phyloP scores from a whole-genome alignment of 2,797 vertebrate genomes.

The Rachycentron canadum region DNA sequence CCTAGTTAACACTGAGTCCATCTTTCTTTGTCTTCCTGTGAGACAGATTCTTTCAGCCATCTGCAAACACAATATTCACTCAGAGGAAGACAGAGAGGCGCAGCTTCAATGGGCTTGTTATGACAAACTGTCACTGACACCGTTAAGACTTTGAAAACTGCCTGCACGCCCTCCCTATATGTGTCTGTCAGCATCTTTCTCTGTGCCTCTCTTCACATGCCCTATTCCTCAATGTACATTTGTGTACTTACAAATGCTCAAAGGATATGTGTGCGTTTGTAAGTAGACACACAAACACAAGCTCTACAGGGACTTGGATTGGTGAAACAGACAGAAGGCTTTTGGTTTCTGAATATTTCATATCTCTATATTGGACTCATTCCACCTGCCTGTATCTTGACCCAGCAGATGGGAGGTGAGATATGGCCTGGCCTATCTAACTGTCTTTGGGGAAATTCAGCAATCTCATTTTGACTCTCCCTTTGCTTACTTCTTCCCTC shows the following conservation, averaged over 20 bases:
- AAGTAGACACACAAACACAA: conserved; percentile 18
- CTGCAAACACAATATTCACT: conserved; percentile 54
- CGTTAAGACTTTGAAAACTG: conserved; percentile 57
- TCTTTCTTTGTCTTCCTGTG: conserved; percentile 60
- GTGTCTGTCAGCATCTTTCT: conserved; percentile 38
- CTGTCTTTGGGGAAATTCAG: conserved; percentile 63
- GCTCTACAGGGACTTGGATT: conserved; percentile 40
- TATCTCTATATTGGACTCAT: conserved; percentile 60
- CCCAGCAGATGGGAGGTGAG: conserved; percentile 64
- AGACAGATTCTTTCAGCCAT: conserved; percentile 56
- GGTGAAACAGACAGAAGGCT: conserved; percentile 37
- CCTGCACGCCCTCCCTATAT: conserved; percentile 10
- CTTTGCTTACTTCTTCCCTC: conserved; percentile 14
- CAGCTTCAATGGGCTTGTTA: conserved; percentile 63
- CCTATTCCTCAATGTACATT: conserved; percentile 28
- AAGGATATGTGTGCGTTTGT: background rate
- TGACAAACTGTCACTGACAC: conserved; percentile 74
- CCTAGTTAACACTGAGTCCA: conserved; percentile 50
- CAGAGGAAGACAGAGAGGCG: conserved; percentile 51
- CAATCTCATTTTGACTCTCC: conserved; percentile 51
- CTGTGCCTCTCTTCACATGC: conserved; percentile 1
- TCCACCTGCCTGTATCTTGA: conserved; percentile 65
- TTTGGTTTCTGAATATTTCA: conserved; percentile 71
- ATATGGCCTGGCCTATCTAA: conserved; percentile 38
- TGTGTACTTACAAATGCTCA: conserved; percentile 32